Percentiles rank a stretch among this genome's conserved stretches.
Evolutionary conservation across 2,888 invertebrate species (phyloP).

Genomic region (Unio pictorum): DNA sequence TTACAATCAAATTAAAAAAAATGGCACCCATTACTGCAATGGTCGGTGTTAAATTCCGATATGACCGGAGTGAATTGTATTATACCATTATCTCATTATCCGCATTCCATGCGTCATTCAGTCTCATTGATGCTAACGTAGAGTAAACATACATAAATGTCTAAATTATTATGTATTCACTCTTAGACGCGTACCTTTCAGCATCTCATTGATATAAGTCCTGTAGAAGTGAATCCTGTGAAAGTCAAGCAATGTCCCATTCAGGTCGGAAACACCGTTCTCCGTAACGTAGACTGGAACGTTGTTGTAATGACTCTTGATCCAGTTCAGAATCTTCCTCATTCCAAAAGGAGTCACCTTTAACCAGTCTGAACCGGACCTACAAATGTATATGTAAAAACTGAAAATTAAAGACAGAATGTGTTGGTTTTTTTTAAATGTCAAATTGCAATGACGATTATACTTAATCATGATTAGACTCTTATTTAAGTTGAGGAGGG

Average conservation of each 20-base stretch:
- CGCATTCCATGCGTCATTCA: too few species aligned
- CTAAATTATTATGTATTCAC: too few species aligned
- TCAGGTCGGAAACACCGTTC: constrained; percentile 62
- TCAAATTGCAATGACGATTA: not conserved
- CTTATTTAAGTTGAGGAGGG: not conserved
- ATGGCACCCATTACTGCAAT: too few species aligned
- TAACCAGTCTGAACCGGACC: constrained; percentile 57
- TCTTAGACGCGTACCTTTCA: constrained; percentile 59
- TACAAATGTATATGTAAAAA: constrained; percentile 10
- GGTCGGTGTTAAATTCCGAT: too few species aligned
- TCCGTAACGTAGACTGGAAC: constrained; percentile 63
- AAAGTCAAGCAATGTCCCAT: constrained; percentile 56
- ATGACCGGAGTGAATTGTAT: too few species aligned
- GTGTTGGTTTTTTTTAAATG: not conserved
- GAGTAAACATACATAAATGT: too few species aligned
- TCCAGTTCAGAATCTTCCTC: constrained; percentile 59
- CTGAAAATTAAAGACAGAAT: not conserved
- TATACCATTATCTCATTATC: too few species aligned
- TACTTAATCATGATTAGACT: not conserved
- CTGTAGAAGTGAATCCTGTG: constrained; percentile 58
- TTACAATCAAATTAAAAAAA: too few species aligned
- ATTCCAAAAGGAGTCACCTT: constrained; percentile 59
- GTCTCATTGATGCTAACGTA: too few species aligned
- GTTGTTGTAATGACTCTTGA: constrained; percentile 55
- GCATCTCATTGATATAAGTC: constrained; percentile 63